A percentile compares a stretch with the other conserved stretches of the same genome.
Conservation (phyloP, 2,113 vertebrate species). For the Podarcis raffonei region DNA sequence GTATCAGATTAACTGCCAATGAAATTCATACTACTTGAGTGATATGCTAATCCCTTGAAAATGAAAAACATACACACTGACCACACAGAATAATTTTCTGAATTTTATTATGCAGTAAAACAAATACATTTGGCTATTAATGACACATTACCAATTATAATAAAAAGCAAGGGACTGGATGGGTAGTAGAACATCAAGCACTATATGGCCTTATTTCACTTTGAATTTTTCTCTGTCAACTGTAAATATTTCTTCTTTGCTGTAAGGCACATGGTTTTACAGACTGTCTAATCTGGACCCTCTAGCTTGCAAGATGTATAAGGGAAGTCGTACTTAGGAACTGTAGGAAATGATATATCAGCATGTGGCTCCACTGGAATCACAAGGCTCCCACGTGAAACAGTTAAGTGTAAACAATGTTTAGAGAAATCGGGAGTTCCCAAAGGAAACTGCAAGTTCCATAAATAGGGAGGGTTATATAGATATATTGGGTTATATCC, state of each 20-base stretch:
- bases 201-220: not conserved
- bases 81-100: not conserved
- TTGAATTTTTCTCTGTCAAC: not conserved
- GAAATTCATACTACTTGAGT: not conserved
- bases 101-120: not conserved
- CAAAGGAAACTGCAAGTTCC: not conserved
- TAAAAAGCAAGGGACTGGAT: not conserved
- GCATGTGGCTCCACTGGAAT: not conserved
- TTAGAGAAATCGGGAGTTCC: not conserved
- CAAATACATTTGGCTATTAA: not conserved
- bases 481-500: not conserved
- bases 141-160: not conserved
- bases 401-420: not conserved
- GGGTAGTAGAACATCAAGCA: not conserved
- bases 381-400: not conserved
- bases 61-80: not conserved
- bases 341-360: not conserved
- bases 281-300: not conserved
- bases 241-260: not conserved
- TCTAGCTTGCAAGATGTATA: not conserved
- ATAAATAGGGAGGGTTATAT: not conserved
- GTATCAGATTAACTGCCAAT: not conserved
- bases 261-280: not conserved
- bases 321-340: not conserved
- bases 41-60: not conserved